Conservation (phyloP, 64 coral and sea anemone genomes). For the Cladopsammia gracilis region DNA sequence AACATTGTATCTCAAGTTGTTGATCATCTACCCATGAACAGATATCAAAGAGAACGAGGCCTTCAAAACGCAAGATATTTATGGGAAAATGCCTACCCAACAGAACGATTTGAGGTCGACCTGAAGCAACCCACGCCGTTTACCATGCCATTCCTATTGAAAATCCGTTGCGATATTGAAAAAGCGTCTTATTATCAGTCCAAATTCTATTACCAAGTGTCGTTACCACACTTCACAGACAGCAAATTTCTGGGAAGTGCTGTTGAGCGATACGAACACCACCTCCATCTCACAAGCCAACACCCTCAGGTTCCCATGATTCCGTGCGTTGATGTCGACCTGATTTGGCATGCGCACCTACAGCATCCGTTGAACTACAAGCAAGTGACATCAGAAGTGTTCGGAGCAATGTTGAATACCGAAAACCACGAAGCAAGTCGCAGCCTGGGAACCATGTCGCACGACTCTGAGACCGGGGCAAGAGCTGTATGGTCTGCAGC, state of each 20-base stretch:
- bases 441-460: background rate
- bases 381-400: conserved; percentile 13
- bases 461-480: conserved; percentile 19
- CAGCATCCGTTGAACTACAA: conserved; percentile 41
- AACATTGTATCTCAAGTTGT: conserved; percentile 35
- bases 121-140: background rate
- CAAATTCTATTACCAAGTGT: conserved; percentile 78
- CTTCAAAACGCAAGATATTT: conserved; percentile 20
- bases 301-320: conserved; percentile 25
- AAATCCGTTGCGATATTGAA: conserved; percentile 51
- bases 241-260: conserved; percentile 48
- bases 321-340: conserved; percentile 9
- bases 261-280: conserved; percentile 51
- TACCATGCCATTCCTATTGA: background rate
- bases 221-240: conserved; percentile 73
- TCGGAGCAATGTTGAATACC: conserved; percentile 1
- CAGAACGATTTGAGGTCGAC: conserved; percentile 66
- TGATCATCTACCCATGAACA: conserved; percentile 66
- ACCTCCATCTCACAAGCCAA: conserved; percentile 54
- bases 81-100: conserved; percentile 46
- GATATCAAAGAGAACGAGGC: conserved; percentile 8
- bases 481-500: conserved; percentile 8
- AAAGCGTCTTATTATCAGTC: background rate
- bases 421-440: background rate
- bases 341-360: conserved; percentile 39